Percentiles rank a stretch among this genome's conserved stretches.
Conservation (phyloP, 2,888 invertebrate genomes). For the Yponomeuta malinellus region DNA sequence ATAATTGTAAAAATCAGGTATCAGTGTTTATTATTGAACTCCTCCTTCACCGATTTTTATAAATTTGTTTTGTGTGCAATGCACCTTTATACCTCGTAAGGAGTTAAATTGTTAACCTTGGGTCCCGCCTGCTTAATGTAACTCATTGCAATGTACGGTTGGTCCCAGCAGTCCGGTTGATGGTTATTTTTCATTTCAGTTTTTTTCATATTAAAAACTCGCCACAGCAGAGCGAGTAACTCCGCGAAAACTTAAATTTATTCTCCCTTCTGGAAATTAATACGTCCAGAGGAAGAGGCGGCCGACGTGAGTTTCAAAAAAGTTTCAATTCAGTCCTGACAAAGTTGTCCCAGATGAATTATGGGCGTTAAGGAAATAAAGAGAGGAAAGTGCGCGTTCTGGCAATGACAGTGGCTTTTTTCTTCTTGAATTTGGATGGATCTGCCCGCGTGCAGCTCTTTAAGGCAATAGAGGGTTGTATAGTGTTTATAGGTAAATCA, state of each 20-base stretch:
- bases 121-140: too few relatives aligned
- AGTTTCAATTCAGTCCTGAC: conserved; percentile 3
- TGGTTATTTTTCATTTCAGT: background rate
- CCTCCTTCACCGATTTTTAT: too few relatives aligned
- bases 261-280: conserved; percentile 6
- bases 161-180: background rate
- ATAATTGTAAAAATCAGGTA: too few relatives aligned
- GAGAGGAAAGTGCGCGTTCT: background rate
- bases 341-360: background rate
- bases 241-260: conserved; percentile 7
- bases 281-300: background rate
- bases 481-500: too few relatives aligned
- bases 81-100: too few relatives aligned
- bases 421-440: background rate
- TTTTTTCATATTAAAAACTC: background rate
- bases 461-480: background rate
- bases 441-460: background rate
- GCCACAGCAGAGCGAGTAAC: background rate
- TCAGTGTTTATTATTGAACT: too few relatives aligned
- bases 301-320: conserved; percentile 2
- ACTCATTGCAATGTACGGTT: too few relatives aligned
- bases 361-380: background rate
- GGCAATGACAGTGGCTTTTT: background rate
- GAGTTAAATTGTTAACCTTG: too few relatives aligned
- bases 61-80: too few relatives aligned